A percentile compares a stretch with the other conserved stretches of the same genome.
phyloP scores from a whole-genome alignment of 2,797 vertebrate genomes.

The Protonibea diacanthus region DNA sequence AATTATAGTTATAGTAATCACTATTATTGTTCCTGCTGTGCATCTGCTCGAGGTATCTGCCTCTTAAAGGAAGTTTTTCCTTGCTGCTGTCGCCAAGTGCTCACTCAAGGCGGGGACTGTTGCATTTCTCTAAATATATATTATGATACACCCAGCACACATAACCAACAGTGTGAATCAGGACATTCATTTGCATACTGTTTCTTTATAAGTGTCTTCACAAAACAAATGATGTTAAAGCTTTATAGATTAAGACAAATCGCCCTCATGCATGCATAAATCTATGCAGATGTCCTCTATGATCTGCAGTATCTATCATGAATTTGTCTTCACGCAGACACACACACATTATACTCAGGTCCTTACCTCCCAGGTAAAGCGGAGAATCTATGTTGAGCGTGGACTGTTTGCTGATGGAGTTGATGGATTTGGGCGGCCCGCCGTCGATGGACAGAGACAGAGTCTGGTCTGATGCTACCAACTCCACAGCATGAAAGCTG shows the following conservation, averaged over 20 bases:
- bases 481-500: constrained; percentile 95
- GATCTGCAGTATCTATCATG: background rate
- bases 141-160: background rate
- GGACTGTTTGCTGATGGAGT: constrained; percentile 93
- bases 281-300: background rate
- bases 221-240: background rate
- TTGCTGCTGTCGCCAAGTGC: too few species aligned
- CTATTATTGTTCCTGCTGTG: too few species aligned
- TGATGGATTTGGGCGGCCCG: constrained; percentile 95
- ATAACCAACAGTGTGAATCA: background rate
- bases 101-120: too few species aligned
- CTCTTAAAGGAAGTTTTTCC: too few species aligned
- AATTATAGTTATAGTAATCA: too few species aligned
- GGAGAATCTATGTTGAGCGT: constrained; percentile 93
- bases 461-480: constrained; percentile 92
- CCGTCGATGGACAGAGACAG: constrained; percentile 95
- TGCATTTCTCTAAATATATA: background rate
- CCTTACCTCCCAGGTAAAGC: constrained; percentile 95
- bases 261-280: background rate
- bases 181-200: background rate
- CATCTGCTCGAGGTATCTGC: too few species aligned
- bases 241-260: background rate
- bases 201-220: background rate
- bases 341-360: background rate
- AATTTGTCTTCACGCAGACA: constrained; percentile 1